Evolutionary conservation across 2,797 vertebrate genomes (phyloP), one percentile per base, ranked within the genome.

Genomic region (Columba guinea): DNA sequence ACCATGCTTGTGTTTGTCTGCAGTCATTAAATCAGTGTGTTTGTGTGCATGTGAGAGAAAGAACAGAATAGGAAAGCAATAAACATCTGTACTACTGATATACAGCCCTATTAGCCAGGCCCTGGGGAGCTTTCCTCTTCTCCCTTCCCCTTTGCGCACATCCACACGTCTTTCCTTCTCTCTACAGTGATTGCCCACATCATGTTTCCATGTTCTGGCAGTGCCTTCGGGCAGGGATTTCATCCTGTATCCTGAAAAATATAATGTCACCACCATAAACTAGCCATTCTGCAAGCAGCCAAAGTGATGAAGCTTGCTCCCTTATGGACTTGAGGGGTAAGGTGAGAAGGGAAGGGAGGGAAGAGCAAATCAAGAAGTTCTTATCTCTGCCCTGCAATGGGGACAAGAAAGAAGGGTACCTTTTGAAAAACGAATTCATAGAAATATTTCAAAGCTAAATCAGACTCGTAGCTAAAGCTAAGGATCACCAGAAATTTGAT

Each of bases 81-180:
- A 91, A 95, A 84, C 91, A 79, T 68, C 75, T 94, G 78, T 89
- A 56, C 71, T 93, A 52, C 51, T 15, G 10, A 60, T 70, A 77
- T 17, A 81, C 6, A 88, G 53, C 32, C 23, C 34, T 86, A 71
- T 93, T 87, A 90, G 41, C 64, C 44, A 14, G 12, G 27, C 56
- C 37, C 35, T 73, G 34, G 52, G 30, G 56, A 91, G 37, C 4
- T 68, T 82, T 84, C 56, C 14, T 55, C 23, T 51, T 48, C 70
- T 74, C 7, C 49, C 35, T 86, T 78, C 32, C 17, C 13, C 11
- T 69, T 70, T 67, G 39, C 3, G 3, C 27, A n/a, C 11, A 46
- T 35, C 86, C 48, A 55, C 4, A 14, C 0, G 0, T n/a, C 52
- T 76, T 90, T 87, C 32, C 53, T 86, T 87, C 55, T 63, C 53